Conservation (phyloP, 2,888 invertebrate species). For the Actias luna region DNA sequence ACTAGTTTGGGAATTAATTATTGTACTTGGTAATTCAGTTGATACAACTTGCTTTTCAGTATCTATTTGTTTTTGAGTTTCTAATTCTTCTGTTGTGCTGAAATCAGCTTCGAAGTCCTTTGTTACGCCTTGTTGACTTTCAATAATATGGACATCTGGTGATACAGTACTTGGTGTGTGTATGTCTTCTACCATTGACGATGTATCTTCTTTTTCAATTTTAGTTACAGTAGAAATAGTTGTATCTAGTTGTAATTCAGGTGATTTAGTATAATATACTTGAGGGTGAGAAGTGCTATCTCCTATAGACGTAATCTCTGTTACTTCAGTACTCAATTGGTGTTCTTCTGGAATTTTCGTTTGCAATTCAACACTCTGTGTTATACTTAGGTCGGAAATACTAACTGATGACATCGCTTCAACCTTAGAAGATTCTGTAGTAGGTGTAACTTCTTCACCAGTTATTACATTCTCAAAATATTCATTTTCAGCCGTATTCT, state of each 20-base stretch:
- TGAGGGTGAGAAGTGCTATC: conserved; percentile 13
- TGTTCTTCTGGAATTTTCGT: conserved; percentile 19
- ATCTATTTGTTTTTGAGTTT: conserved; percentile 10
- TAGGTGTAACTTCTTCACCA: neutral
- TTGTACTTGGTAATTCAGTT: conserved; percentile 12
- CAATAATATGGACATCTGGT: neutral
- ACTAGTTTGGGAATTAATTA: neutral
- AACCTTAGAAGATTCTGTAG: conserved; percentile 9
- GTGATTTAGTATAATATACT: conserved; percentile 3
- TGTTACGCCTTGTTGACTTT: conserved; percentile 9
- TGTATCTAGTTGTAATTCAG: conserved; percentile 18
- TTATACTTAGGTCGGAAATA: neutral
- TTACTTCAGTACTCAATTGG: conserved; percentile 18
- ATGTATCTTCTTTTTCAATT: conserved; percentile 18
- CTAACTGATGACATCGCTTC: conserved; percentile 11
- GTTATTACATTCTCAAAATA: conserved; percentile 1
- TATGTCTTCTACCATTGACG: conserved; percentile 14
- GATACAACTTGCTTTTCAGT: conserved; percentile 17
- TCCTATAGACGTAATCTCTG: conserved; percentile 12
- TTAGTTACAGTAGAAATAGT: conserved; percentile 14
- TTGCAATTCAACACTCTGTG: conserved; percentile 11
- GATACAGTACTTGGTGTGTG: conserved; percentile 14
- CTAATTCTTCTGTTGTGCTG: conserved; percentile 11
- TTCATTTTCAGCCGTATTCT: neutral
- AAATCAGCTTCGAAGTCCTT: conserved; percentile 14